Base-by-base conservation (phyloP, 2,888 invertebrate species). In the Dyspetes luteomarginatus region DNA sequence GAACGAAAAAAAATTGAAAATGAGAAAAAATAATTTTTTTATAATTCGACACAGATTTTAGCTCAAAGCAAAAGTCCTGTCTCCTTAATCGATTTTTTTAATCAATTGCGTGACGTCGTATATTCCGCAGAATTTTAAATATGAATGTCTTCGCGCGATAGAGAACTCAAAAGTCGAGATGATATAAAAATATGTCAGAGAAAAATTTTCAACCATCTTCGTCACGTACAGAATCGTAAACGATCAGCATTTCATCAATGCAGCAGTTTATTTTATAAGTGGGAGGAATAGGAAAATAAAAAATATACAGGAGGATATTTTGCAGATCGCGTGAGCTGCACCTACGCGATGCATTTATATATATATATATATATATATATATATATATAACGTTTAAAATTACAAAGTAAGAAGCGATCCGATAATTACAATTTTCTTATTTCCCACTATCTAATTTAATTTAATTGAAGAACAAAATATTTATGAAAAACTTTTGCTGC, bases 111-210 rank as follows among this genome's bases (percentile, higher is more conserved):
- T 36, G n/a, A n/a, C n/a, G n/a, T 3, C 36, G 74, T 55, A 56
- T n/a, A n/a, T n/a, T n/a, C n/a, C n/a, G n/a, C n/a, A n/a, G n/a
- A n/a, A n/a, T n/a, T 30, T 30, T 7, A 30, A 30, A 30, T 30
- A 74, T 17, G 65, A 67, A 65, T 73, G 65, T 56, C 74, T 48
- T 45, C 56, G 17, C 69, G 56, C 48, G 65, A 30, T 12, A 19
- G 50, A 52, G 64, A 64, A n/a, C 45, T 65, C 74, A 58, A 15
- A n/a, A 55, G 22, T 74, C 65, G 74, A 65, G 65, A 67, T 43
- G 52, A 64, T 43, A 72, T n/a, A 67, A 22, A 30, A 17, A 67
- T 7, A 52, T 52, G 62, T 28, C 24, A 19, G 7, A 5, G 24
- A 65, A 26, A 5, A 64, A 45, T 56, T 45, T 45, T 41, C n/a